Conservation (phyloP, 2,113 vertebrate genomes). For the Pelobates fuscus region DNA sequence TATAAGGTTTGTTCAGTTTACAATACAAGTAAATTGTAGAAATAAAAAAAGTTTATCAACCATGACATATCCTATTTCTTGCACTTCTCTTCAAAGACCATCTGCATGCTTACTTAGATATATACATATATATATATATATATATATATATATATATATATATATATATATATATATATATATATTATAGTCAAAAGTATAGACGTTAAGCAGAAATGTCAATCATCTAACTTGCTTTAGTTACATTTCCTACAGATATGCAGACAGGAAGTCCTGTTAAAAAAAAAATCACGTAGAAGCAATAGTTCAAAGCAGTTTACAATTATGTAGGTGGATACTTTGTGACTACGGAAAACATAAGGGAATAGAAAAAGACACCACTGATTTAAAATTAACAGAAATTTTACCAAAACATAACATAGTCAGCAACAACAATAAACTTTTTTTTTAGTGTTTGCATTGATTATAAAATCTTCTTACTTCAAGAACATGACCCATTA, state of each 20-base stretch:
- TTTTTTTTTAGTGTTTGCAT: no score
- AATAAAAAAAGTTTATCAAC: no score
- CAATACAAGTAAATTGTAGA: no score
- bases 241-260: slow-evolving; percentile 60
- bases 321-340: background rate
- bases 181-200: background rate
- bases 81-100: background rate
- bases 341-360: background rate
- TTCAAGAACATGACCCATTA: no score
- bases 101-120: slow-evolving; percentile 1
- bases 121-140: background rate
- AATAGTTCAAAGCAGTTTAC: slow-evolving; percentile 61
- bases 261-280: slow-evolving; percentile 61
- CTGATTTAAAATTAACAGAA: background rate
- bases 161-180: background rate
- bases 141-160: background rate
- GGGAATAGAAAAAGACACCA: background rate
- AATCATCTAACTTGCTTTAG: slow-evolving; percentile 48
- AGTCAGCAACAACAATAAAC: no score
- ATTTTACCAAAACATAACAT: background rate
- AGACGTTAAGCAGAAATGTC: slow-evolving; percentile 53
- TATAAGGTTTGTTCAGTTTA: no score
- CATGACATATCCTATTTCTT: no score
- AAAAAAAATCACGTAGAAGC: slow-evolving; percentile 60
- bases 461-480: no score